Evolutionary conservation across 2,113 vertebrate genomes (phyloP).

Genomic region (Dromiciops gliroides): DNA sequence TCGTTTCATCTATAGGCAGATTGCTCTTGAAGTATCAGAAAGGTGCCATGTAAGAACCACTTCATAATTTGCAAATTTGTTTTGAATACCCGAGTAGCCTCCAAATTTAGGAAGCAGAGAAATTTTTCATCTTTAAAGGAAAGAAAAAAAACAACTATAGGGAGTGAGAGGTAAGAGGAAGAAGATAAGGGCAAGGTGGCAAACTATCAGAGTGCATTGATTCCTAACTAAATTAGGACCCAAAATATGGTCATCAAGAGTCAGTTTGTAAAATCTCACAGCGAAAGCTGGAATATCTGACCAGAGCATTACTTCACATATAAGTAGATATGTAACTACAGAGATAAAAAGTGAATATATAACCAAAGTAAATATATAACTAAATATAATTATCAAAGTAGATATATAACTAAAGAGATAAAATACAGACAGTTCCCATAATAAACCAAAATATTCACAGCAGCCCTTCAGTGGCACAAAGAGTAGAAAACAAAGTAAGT

Average conservation of each 20-base stretch:
- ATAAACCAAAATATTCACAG: not conserved
- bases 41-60: not conserved
- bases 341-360: too few species aligned
- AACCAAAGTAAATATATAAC: too few species aligned
- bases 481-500: not conserved
- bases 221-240: not conserved
- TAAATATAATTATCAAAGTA: too few species aligned
- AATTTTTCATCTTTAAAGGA: not conserved
- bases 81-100: not conserved
- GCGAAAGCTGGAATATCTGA: not conserved
- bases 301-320: not conserved
- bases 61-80: not conserved
- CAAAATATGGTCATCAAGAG: not conserved
- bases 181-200: not conserved
- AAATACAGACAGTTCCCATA: not conserved
- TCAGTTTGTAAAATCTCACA: not conserved
- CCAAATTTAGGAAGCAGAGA: not conserved
- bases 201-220: not conserved
- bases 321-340: not conserved
- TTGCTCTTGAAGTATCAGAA: not conserved
- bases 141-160: not conserved
- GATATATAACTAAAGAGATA: not conserved
- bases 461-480: not conserved
- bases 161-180: not conserved
- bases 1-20: not conserved